Evolutionary conservation across 2,888 invertebrate species (phyloP).

Genomic region (Resseliella maxima): DNA sequence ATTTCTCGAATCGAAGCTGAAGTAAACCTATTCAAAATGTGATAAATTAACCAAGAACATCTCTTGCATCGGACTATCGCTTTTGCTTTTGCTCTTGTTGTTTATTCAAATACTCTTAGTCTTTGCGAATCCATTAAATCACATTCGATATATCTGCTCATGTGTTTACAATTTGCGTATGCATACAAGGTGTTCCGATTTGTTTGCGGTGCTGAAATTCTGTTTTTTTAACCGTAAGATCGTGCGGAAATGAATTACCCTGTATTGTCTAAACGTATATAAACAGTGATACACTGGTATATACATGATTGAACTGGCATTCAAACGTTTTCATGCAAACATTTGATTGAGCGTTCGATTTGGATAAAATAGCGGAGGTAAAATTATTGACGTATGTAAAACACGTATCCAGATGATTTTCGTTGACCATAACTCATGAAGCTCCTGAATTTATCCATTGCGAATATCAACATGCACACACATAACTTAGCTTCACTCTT

Average conservation of each 20-base stretch:
- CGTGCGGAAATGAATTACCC: neutral
- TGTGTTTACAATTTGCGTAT: neutral
- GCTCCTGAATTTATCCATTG: neutral
- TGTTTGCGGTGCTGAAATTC: neutral
- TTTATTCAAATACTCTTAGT: neutral
- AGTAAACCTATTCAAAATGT: neutral
- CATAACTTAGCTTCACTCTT: neutral
- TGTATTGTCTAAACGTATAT: no score
- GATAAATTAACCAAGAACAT: constrained; percentile 41
- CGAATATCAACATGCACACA: neutral
- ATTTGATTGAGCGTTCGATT: constrained; percentile 22
- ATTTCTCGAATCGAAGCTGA: constrained; percentile 37
- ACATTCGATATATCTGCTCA: neutral
- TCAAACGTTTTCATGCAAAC: neutral
- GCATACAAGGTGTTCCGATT: neutral
- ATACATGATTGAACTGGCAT: neutral
- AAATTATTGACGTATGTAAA: constrained; percentile 50
- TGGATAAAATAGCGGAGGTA: constrained; percentile 7
- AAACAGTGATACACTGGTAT: no score
- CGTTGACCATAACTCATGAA: constrained; percentile 21
- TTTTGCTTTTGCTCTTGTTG: neutral
- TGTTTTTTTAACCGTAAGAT: neutral
- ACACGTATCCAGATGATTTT: constrained; percentile 48
- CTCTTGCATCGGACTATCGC: neutral
- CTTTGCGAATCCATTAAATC: neutral